Base-by-base conservation (phyloP, 2,113 vertebrate genomes). In the Pongo abelii region DNA sequence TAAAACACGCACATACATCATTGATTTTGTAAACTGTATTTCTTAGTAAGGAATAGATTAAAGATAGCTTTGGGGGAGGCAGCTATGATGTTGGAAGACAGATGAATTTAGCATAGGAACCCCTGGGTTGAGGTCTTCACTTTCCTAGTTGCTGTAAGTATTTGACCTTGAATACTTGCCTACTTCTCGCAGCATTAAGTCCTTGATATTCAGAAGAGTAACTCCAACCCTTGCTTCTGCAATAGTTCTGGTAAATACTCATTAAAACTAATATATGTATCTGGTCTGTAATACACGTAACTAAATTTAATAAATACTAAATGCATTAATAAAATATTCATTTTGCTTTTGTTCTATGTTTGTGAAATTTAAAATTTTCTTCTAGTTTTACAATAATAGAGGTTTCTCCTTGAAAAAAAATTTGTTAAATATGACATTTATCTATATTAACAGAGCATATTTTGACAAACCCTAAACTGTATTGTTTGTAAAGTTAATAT, bases 1-100 rank as follows among this genome's bases (percentile, higher is more conserved):
- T 89, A 95, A 92, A 95, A 67, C 18, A 81, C 89, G 84, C 9
- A 94, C 64, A 78, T 75, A 92, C 64, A 95, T 79, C 94, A 96
- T 18, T 96, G 92, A 96, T 94, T 96, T 96, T 78, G 35, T 90
- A 94, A 93, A 95, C 43, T 97, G 43, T 80, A 35, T 91, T 95
- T 94, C 46, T 97, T 86, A 86, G 67, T 86, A 87, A 95, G 64
- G 69, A 92, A 81, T 52, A 95, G 86, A 85, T 89, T 92, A 84
- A 75, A 43, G 75, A 93, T 50, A 92, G 17, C 78, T 97, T 91
- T 89, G 17, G 18, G 6, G 14, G 20, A 96, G 78, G 74, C 16
- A 89, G 86, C 50, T 75, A 69, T 80, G 50, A 67, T 93, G 43
- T 75, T 77, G 16, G 90, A 97, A 96, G 74, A 77, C 40, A 87